phyloP scores from a whole-genome alignment of 2,113 vertebrate genomes.

The Arizona elegans region DNA sequence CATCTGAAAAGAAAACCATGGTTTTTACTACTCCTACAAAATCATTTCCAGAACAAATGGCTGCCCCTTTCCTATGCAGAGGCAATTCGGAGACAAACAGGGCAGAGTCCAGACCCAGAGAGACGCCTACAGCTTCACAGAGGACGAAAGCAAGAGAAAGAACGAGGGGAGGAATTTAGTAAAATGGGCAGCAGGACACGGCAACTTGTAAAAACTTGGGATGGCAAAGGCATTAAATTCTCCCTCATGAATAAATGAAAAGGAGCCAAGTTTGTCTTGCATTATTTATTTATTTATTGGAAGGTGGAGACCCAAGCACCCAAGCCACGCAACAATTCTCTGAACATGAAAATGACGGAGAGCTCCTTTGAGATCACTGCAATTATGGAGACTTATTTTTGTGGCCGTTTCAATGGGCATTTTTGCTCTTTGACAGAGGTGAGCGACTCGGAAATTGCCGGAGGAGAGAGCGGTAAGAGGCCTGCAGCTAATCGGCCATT shows the following conservation, averaged over 20 bases:
- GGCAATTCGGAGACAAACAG: constrained; percentile 18
- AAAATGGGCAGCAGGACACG: constrained; percentile 56
- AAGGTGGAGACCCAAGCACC: constrained; percentile 60
- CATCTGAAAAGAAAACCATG: constrained; percentile 53
- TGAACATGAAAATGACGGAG: constrained; percentile 53
- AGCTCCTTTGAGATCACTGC: constrained; percentile 63
- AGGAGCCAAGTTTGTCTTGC: constrained; percentile 70
- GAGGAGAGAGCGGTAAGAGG: neutral
- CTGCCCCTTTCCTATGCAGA: constrained; percentile 17
- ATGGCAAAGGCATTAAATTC: constrained; percentile 73
- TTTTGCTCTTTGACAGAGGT: constrained; percentile 34
- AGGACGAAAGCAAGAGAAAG: constrained; percentile 52
- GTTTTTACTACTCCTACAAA: constrained; percentile 28
- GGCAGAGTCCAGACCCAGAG: neutral
- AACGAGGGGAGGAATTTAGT: constrained; percentile 60
- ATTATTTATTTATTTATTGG: constrained; percentile 71
- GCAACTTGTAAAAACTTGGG: constrained; percentile 70
- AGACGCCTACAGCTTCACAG: neutral
- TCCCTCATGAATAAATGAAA: constrained; percentile 76
- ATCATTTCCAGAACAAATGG: constrained; percentile 52
- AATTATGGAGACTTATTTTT: constrained; percentile 67
- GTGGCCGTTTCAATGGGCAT: constrained; percentile 55
- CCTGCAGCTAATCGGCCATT: constrained; percentile 1
- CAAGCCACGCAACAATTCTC: constrained; percentile 44
- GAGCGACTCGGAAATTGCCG: neutral